phyloP scores from a whole-genome alignment of 2,113 vertebrate genomes.

The Caracal caracal region DNA sequence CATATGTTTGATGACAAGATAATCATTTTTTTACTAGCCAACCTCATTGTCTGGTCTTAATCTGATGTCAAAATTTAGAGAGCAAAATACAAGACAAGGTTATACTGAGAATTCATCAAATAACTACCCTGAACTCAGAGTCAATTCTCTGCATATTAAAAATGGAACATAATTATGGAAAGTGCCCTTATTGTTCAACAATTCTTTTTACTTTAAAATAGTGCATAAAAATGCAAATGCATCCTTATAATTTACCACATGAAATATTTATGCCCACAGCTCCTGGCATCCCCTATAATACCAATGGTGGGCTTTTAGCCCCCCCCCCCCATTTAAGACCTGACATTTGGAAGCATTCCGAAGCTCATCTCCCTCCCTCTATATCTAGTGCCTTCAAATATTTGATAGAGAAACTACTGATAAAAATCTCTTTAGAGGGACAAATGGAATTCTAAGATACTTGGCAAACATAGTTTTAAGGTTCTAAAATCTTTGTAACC shows the following conservation, averaged over 20 bases:
- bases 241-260: conserved; percentile 75
- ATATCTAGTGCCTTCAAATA: conserved; percentile 17
- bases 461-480: neutral
- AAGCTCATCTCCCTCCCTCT: conserved; percentile 39
- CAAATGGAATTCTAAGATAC: conserved; percentile 46
- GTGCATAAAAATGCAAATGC: conserved; percentile 81
- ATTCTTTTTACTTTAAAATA: conserved; percentile 71
- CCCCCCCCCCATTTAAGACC: conserved; percentile 64
- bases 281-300: conserved; percentile 54
- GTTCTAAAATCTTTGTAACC: neutral
- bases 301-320: conserved; percentile 38
- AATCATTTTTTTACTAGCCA: conserved; percentile 11
- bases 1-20: conserved; percentile 11
- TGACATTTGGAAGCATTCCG: neutral
- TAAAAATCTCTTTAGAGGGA: neutral
- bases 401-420: conserved; percentile 6
- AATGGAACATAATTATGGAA: conserved; percentile 76
- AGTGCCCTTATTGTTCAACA: conserved; percentile 80
- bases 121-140: conserved; percentile 42
- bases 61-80: conserved; percentile 43
- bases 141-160: conserved; percentile 73
- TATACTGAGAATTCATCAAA: conserved; percentile 61
- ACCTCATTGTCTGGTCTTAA: conserved; percentile 46
- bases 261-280: conserved; percentile 81
- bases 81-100: conserved; percentile 37